A percentile compares a stretch with the other conserved stretches of the same genome.
Conservation (phyloP, 2,113 vertebrate genomes). For the Pogonocichla stellata region DNA sequence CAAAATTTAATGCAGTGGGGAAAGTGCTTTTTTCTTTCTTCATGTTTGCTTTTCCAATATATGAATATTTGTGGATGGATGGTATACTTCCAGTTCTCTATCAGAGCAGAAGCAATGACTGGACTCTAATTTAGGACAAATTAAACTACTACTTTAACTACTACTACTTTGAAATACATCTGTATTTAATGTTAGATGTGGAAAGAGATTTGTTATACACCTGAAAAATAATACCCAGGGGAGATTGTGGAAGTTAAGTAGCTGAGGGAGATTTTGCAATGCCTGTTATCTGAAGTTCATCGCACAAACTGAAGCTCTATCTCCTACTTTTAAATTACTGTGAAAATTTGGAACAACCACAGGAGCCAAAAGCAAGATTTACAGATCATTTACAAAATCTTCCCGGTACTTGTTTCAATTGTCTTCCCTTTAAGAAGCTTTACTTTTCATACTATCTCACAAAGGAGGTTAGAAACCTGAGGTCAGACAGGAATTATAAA, state of each 20-base stretch:
- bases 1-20: neutral
- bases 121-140: neutral
- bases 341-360: neutral
- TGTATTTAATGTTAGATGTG: neutral
- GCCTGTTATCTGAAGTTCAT: neutral
- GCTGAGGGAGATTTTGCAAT: neutral
- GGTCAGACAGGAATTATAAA: neutral
- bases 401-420: neutral
- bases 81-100: neutral
- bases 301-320: neutral
- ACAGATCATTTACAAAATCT: neutral
- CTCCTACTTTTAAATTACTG: neutral
- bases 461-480: neutral
- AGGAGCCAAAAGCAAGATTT: neutral
- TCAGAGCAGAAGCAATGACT: neutral
- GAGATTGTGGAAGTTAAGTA: neutral
- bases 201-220: neutral
- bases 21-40: neutral
- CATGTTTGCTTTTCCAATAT: neutral
- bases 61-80: neutral
- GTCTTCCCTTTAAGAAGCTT: neutral
- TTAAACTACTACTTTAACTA: neutral
- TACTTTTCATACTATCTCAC: neutral
- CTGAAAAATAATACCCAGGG: neutral
- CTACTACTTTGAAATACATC: neutral